These are phyloP conservation scores for Meliscaeva auricollis DNA, from an alignment of 2,888 invertebrate genomes.

Conservation along the genomic window DNA sequence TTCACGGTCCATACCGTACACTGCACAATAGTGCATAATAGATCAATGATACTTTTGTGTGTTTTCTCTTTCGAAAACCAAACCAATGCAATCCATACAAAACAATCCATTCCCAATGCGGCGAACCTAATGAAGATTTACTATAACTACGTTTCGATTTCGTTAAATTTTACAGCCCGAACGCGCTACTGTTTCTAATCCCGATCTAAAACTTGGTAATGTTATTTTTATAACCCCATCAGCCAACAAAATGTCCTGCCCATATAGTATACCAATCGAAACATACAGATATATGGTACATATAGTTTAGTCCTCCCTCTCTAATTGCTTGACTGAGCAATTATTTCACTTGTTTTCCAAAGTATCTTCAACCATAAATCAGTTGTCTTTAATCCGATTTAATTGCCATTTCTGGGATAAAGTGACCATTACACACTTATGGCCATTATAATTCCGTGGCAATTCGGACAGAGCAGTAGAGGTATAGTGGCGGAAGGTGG, in stretches of 20 bases:
- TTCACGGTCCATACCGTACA: conserved; percentile 24
- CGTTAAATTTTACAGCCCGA: conserved; percentile 59
- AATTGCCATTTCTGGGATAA: conserved; percentile 76
- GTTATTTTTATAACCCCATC: conserved; percentile 69
- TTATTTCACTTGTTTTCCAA: conserved; percentile 76
- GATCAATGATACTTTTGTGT: conserved; percentile 43
- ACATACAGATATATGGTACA: conserved; percentile 2
- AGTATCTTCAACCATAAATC: conserved; percentile 76
- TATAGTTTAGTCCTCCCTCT: conserved; percentile 65
- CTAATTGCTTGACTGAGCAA: conserved; percentile 76
- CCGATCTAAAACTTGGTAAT: conserved; percentile 73
- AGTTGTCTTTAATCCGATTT: conserved; percentile 77
- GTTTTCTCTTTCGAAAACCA: not conserved
- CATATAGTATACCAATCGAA: not conserved
- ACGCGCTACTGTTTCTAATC: conserved; percentile 64
- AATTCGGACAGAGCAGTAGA: conserved; percentile 53
- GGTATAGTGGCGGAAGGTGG: not conserved
- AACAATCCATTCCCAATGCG: conserved; percentile 72
- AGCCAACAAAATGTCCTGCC: not conserved
- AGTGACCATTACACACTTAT: conserved; percentile 77
- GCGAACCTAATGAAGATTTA: conserved; percentile 76
- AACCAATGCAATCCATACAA: conserved; percentile 51
- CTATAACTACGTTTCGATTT: conserved; percentile 72
- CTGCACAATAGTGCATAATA: conserved; percentile 37
- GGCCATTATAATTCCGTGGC: conserved; percentile 77